These are phyloP conservation scores for Acanthopagrus latus DNA, from an alignment of 2,797 vertebrate genomes.

Conservation along the genomic window DNA sequence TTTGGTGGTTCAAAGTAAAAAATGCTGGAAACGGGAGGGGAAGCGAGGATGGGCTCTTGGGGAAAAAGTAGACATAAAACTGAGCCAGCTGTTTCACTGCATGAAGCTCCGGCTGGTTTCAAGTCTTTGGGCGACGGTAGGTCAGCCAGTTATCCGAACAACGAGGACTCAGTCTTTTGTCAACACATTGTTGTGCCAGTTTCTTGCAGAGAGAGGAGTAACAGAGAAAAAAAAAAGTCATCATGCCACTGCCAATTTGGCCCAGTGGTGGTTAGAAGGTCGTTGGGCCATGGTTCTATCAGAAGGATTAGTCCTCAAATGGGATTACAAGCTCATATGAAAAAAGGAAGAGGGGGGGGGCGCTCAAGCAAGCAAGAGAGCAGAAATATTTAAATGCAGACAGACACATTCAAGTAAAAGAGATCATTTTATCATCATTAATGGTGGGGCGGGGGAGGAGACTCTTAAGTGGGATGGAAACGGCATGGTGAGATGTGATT, in stretches of 20 bases:
- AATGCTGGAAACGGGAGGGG: neutral
- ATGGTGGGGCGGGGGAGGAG: constrained; percentile 27
- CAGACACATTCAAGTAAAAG: constrained; percentile 54
- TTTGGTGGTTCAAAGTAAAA: constrained; percentile 11
- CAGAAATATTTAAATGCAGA: constrained; percentile 63
- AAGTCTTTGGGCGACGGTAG: constrained; percentile 8
- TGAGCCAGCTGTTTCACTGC: constrained; percentile 31
- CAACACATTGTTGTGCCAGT: constrained; percentile 39
- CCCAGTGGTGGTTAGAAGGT: constrained; percentile 61
- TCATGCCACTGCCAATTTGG: constrained; percentile 57
- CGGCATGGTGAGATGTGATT: constrained; percentile 35
- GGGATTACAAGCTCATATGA: constrained; percentile 63
- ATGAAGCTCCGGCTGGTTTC: constrained; percentile 37
- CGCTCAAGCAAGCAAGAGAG: constrained; percentile 52
- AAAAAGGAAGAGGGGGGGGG: constrained; percentile 43
- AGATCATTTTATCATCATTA: constrained; percentile 62
- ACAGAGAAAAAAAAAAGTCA: constrained; percentile 45
- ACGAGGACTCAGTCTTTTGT: constrained; percentile 39
- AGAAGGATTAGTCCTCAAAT: constrained; percentile 73
- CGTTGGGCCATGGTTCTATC: constrained; percentile 55
- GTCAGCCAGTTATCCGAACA: constrained; percentile 35
- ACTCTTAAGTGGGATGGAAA: constrained; percentile 26
- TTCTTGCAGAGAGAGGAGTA: constrained; percentile 27
- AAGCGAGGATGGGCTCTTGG: constrained; percentile 8
- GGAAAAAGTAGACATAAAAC: constrained; percentile 17